phyloP scores from a whole-genome alignment of 2,888 invertebrate species.

The Drosophila leonis region DNA sequence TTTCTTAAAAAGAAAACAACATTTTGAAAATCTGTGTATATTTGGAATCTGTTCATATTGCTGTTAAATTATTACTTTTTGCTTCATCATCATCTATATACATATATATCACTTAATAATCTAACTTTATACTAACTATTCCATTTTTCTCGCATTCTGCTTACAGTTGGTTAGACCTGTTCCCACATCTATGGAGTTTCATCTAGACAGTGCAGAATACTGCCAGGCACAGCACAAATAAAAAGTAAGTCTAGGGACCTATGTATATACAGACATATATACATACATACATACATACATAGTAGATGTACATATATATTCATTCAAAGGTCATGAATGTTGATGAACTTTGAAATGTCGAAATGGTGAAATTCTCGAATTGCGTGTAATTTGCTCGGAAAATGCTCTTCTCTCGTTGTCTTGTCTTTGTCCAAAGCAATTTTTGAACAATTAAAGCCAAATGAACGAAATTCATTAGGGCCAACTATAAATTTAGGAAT shows the following conservation, averaged over 20 bases:
- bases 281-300: not conserved
- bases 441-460: slow-evolving; percentile 47
- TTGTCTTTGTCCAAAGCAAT: slow-evolving; percentile 23
- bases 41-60: slow-evolving; percentile 1
- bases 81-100: not conserved
- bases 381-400: slow-evolving; percentile 62
- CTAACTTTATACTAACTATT: slow-evolving; percentile 12
- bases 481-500: slow-evolving; percentile 7
- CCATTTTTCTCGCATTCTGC: slow-evolving; percentile 63
- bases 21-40: slow-evolving; percentile 7
- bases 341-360: slow-evolving; percentile 34
- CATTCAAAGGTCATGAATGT: slow-evolving; percentile 54
- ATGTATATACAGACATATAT: not conserved
- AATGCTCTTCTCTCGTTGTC: slow-evolving; percentile 20
- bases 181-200: slow-evolving; percentile 99
- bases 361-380: slow-evolving; percentile 28
- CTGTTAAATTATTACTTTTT: not conserved
- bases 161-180: slow-evolving; percentile 94
- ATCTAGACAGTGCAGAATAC: slow-evolving; percentile 99
- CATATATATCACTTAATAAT: slow-evolving; percentile 1
- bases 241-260: slow-evolving; percentile 85
- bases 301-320: not conserved
- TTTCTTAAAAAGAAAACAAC: slow-evolving; percentile 22
- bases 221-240: slow-evolving; percentile 99
- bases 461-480: slow-evolving; percentile 23